Evolutionary conservation across 1,140 invertebrate genomes (phyloP), one percentile per base, ranked within the genome.

Genomic region (Eueides isabella): DNA sequence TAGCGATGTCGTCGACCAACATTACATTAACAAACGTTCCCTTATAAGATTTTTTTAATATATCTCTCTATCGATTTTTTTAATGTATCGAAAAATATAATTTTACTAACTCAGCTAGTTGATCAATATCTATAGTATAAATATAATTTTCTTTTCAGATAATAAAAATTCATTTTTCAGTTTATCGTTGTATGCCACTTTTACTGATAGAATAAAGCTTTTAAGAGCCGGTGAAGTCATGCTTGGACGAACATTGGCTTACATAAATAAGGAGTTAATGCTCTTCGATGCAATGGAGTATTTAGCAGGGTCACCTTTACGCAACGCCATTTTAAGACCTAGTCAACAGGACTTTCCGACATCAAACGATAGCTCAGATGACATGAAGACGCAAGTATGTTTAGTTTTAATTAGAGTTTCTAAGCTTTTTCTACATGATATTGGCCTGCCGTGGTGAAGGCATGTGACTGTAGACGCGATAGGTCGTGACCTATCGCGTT

Each of bases 201-300:
- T 79, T 62, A 86, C 87, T 0, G 85, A 87, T 29, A 89, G 85
- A 69, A 84, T 91, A 76, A 79, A 67, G 30, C 62, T 55, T 5
- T 74, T 92, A 61, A 82, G 78, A 74, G 73, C 75, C 14, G 88
- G 90, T 6, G 82, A 90, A 61, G 5, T 81, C 1, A 78, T 92
- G 66, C 76, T 71, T 16, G 89, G 80, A 0, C 76, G 72, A 35
- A 85, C 41, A 65, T 77, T 93, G 55, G 84, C 85, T 7, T 87
- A 86, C 63, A 88, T 93, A 61, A 88, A 89, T 23, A 92, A 92
- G 35, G 90, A 92, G 62, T 71, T 92, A 55, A 79, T 73, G 63
- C 75, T 92, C n/a, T 91, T 91, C 71, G 86, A 90, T 78, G 89
- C 90, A 0, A 90, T 93, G 84, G 88, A 89, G 26, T 83, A 90